Evolutionary conservation across 2,113 vertebrate genomes (phyloP).

Genomic region (Caloenas nicobarica): DNA sequence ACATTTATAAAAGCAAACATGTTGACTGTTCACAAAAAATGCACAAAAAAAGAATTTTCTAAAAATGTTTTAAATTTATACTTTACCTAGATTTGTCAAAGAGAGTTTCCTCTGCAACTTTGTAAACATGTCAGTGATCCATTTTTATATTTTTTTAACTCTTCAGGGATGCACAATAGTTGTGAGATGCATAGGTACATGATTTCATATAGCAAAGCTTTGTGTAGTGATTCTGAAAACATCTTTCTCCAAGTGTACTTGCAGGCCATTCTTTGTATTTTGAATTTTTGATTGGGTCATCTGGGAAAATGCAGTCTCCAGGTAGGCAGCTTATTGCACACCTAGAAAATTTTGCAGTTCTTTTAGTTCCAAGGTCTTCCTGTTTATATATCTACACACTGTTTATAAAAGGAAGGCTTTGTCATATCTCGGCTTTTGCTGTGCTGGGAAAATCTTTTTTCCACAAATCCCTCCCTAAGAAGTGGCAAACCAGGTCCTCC

Average conservation of each 20-base stretch:
- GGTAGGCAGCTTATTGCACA: not conserved
- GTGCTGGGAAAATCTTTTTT: not conserved
- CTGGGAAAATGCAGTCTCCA: not conserved
- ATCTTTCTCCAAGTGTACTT: not conserved
- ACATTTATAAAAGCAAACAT: not conserved
- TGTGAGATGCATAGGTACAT: rapidly evolving
- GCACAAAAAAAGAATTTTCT: not conserved
- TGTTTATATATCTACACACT: not conserved
- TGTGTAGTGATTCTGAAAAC: not conserved
- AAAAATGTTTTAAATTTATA: not conserved
- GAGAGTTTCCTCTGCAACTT: not conserved
- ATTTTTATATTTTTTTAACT: not conserved
- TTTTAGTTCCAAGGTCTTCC: not conserved
- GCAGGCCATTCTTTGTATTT: not conserved
- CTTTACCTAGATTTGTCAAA: not conserved
- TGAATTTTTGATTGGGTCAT: not conserved
- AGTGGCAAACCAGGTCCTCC: not conserved
- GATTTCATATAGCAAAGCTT: not conserved
- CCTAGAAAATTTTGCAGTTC: not conserved
- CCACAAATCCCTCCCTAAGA: not conserved
- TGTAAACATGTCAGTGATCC: not conserved
- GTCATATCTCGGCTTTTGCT: not conserved
- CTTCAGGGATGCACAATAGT: not conserved
- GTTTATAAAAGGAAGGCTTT: not conserved
- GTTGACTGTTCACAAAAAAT: not conserved